A percentile compares a stretch with the other conserved stretches of the same genome.
Conservation (phyloP, 2,113 vertebrate genomes). For the Microcebus jonahi region DNA sequence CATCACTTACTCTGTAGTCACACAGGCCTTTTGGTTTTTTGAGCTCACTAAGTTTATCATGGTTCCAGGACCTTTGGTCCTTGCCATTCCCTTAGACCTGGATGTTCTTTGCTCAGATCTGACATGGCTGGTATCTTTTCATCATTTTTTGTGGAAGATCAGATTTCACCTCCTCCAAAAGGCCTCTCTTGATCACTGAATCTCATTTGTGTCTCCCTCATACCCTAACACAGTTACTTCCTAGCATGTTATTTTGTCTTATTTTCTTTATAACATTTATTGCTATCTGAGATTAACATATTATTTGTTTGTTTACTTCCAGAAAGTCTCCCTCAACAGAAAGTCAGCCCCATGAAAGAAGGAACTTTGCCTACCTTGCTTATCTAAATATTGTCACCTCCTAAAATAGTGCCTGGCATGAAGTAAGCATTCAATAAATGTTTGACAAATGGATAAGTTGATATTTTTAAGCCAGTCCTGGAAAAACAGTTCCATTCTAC, state of each 20-base stretch:
- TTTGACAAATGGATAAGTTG: background rate
- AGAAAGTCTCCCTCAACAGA: background rate
- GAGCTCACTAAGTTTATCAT: background rate
- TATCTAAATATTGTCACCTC: background rate
- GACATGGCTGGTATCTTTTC: background rate
- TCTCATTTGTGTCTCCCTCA: background rate
- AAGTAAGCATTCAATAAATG: background rate
- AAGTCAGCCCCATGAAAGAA: background rate
- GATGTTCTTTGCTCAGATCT: background rate
- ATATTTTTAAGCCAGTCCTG: background rate
- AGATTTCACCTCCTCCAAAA: background rate
- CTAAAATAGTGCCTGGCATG: background rate
- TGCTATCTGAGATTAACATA: background rate
- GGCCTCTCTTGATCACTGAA: background rate
- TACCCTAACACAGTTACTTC: background rate
- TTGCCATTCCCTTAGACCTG: background rate
- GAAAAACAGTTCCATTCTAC: background rate
- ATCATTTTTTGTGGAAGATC: background rate
- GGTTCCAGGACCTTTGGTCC: background rate
- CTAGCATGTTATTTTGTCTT: background rate
- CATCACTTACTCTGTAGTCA: background rate
- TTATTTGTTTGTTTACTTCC: slow-evolving; percentile 15
- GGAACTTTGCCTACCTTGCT: background rate
- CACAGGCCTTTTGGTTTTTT: background rate
- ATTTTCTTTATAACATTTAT: background rate